phyloP scores from a whole-genome alignment of 2,113 vertebrate species.

The Bucco capensis region DNA sequence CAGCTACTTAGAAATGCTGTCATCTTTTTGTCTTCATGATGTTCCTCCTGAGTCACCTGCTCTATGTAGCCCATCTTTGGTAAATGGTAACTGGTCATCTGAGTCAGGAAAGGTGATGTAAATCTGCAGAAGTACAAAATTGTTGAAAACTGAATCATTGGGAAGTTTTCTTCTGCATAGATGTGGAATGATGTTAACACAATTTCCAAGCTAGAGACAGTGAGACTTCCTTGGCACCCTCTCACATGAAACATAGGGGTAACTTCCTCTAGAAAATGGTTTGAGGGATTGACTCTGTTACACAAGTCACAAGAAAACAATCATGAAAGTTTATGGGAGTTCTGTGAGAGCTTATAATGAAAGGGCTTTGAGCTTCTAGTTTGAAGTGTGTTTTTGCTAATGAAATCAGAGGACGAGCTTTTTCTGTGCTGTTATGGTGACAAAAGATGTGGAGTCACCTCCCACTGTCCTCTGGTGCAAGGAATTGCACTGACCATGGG shows the following conservation, averaged over 20 bases:
- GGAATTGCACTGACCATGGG: accelerated
- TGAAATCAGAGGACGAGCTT: neutral
- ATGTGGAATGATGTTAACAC: neutral
- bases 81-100: neutral
- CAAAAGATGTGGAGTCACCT: neutral
- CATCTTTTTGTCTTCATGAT: neutral
- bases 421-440: neutral
- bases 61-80: neutral
- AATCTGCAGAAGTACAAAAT: neutral
- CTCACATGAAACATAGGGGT: neutral
- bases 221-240: neutral
- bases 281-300: neutral
- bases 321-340: neutral
- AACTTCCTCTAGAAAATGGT: neutral
- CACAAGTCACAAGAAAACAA: neutral
- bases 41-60: neutral
- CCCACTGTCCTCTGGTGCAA: neutral
- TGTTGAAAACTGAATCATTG: neutral
- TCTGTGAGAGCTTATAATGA: neutral
- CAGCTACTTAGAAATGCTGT: neutral
- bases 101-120: neutral
- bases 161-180: neutral
- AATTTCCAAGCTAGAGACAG: neutral
- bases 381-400: neutral
- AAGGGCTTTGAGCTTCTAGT: neutral